Evolutionary conservation across 2,888 invertebrate genomes (phyloP).

Genomic region (Phyto melanocephala): DNA sequence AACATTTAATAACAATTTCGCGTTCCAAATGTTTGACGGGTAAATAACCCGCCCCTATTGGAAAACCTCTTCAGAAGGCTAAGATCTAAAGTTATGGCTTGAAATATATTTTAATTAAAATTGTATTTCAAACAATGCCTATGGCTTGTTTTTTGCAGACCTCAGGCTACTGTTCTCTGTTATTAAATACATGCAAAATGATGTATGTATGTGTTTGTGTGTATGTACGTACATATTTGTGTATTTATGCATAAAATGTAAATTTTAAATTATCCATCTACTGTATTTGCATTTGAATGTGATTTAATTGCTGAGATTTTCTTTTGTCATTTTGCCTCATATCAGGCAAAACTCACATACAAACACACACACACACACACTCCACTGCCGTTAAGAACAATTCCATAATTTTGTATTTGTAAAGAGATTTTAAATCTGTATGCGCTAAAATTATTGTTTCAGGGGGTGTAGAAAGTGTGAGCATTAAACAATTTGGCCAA

Average conservation of each 20-base stretch:
- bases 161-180: too few species aligned
- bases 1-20: too few species aligned
- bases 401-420: background rate
- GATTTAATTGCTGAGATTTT: conserved; percentile 31
- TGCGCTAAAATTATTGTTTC: background rate
- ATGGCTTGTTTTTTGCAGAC: too few species aligned
- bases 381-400: conserved; percentile 10
- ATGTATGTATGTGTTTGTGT: background rate
- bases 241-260: conserved; percentile 18
- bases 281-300: conserved; percentile 55
- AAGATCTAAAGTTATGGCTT: too few species aligned
- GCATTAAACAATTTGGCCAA: too few species aligned
- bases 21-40: too few species aligned
- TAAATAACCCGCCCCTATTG: too few species aligned
- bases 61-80: too few species aligned
- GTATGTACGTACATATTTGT: background rate
- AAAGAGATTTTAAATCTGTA: background rate
- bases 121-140: too few species aligned
- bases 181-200: too few species aligned
- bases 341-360: background rate
- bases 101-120: too few species aligned
- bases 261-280: conserved; percentile 21
- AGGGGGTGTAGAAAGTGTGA: background rate
- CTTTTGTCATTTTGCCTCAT: background rate
- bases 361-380: background rate